Evolutionary conservation across 2,113 vertebrate genomes (phyloP).

Genomic region (Heptranchias perlo): DNA sequence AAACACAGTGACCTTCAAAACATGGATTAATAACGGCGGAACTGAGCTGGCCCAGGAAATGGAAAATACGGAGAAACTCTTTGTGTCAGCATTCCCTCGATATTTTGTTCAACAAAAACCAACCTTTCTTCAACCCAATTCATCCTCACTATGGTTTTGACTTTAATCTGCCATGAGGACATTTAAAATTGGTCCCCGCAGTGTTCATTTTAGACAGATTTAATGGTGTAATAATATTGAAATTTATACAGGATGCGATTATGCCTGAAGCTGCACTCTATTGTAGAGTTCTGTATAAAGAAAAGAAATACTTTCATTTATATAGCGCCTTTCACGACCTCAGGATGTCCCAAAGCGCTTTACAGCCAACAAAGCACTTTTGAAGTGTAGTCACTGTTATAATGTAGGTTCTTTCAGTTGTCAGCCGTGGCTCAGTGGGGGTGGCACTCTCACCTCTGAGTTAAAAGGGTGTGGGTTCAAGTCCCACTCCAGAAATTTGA

Average conservation of each 20-base stretch:
- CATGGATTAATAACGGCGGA: neutral
- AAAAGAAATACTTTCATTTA: neutral
- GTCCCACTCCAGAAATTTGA: no score
- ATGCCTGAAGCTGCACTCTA: neutral
- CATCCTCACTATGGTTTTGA: neutral
- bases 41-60: neutral
- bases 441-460: no score
- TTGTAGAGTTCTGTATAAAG: neutral
- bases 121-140: neutral
- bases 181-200: neutral
- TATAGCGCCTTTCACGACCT: neutral
- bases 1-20: neutral
- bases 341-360: neutral
- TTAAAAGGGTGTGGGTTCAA: no score
- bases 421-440: no score
- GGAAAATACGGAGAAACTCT: neutral
- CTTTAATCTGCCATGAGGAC: neutral
- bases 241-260: neutral
- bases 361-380: neutral
- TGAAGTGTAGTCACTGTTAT: neutral
- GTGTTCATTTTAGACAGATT: neutral
- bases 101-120: slow-evolving; percentile 7
- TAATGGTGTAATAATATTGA: neutral
- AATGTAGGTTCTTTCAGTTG: no score
- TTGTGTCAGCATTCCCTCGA: neutral